Evolutionary conservation across 1,140 invertebrate genomes (phyloP), one percentile per base, ranked within the genome.

Genomic region (Leptestheria dahalacensis): DNA sequence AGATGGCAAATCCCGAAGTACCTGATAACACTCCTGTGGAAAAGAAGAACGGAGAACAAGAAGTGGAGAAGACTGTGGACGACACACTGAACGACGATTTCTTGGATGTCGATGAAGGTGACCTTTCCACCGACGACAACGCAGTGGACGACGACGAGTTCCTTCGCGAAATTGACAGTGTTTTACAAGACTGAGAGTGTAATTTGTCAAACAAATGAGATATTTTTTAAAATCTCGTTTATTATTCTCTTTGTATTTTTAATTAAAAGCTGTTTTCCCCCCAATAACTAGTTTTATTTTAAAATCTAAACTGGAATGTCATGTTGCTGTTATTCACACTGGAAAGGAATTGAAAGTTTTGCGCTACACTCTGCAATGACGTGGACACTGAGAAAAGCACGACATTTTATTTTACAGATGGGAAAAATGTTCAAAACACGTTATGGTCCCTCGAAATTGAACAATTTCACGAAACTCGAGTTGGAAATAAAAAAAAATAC

Each of bases 161-260:
- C 6, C 33, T 41, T 15, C 6, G 6, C 6, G 33, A 41, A 41
- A 41, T 41, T 15, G 33, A 41, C 33, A 41, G 33, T 15, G 15
- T 41, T 6, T 15, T 41, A 41, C 6, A 6, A 6, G 15, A 15
- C 15, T 41, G 15, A 41, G 6, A 9, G 6, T 15, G 15, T 41
- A 41, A 41, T 9, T 15, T 41, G 33, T 41, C 33, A 9, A 41
- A 15, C 33, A 41, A 15, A 41, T 9, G 15, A 15, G 6, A 9
- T 41, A 15, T 41, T 15, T 6, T 41, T 41, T 41, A 15, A 41
- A 41, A 41, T 41, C 33, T 41, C 33, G 33, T 41, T 41, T 41
- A 41, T 41, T 41, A n/a, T n/a, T n/a, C n/a, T n/a, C n/a, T n/a
- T n/a, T 52, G 12, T 52, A 52, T 52, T 25, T 52, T 52, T 51